These are phyloP conservation scores for Drosophila lini DNA, from an alignment of 1,140 invertebrate genomes.

Conservation along the genomic window DNA sequence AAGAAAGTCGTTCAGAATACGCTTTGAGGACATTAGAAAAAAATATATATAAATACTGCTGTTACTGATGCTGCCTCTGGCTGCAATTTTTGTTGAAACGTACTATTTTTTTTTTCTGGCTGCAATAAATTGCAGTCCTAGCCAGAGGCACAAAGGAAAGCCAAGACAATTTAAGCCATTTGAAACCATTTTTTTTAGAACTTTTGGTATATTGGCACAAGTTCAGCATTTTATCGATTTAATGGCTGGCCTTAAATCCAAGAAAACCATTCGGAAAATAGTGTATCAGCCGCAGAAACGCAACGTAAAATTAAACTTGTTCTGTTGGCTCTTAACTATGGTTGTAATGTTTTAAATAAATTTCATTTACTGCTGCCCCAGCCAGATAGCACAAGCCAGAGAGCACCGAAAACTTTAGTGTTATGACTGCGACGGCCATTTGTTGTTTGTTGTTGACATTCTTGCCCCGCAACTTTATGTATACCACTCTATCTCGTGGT, in stretches of 20 bases:
- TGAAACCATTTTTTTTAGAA: conserved; percentile 1
- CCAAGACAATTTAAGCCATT: conserved; percentile 7
- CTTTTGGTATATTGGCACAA: conserved; percentile 18
- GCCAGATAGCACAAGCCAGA: conserved; percentile 17
- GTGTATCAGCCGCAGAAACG: background rate
- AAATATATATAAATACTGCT: conserved; percentile 33
- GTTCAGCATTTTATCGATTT: conserved; percentile 17
- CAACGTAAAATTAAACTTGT: conserved; percentile 12
- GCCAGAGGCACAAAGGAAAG: background rate
- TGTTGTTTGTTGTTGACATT: conserved; percentile 30
- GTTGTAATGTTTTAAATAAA: conserved; percentile 39
- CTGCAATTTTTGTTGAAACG: conserved; percentile 19
- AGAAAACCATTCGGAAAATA: background rate
- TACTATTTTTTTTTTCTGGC: background rate
- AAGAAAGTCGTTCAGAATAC: conserved; percentile 3
- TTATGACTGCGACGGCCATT: conserved; percentile 34
- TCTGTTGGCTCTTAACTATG: background rate
- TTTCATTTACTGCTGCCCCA: conserved; percentile 26
- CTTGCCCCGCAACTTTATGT: conserved; percentile 30
- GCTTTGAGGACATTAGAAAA: conserved; percentile 24
- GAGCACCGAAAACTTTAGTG: conserved; percentile 30
- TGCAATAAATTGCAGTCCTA: conserved; percentile 19
- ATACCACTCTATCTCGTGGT: conserved; percentile 1
- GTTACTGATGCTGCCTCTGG: conserved; percentile 17
- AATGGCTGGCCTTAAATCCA: conserved; percentile 4